Evolutionary conservation across 2,888 invertebrate genomes (phyloP).

Genomic region (Apocheima hispidaria): DNA sequence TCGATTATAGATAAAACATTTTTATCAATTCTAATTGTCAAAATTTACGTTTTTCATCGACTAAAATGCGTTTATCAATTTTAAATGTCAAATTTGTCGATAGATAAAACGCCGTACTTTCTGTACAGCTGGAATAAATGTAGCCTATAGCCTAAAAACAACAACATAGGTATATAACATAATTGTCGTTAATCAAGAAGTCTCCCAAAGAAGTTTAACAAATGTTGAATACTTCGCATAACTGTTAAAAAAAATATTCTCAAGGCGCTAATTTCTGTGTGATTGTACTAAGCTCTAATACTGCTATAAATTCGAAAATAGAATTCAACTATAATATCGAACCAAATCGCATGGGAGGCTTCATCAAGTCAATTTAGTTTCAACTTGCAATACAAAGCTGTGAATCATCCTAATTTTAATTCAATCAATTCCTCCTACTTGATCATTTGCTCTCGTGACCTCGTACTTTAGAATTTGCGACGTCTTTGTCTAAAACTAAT

Average conservation of each 20-base stretch:
- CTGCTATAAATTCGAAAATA: conserved; percentile 8
- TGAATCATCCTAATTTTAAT: conserved; percentile 62
- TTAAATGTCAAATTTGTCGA: too few species aligned
- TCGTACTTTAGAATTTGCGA: conserved; percentile 46
- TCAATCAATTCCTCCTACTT: conserved; percentile 18
- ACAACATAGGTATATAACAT: too few species aligned
- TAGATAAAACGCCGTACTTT: too few species aligned
- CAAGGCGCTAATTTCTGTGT: background rate
- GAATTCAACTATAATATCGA: conserved; percentile 16
- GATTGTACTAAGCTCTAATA: background rate
- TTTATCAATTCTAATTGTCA: too few species aligned
- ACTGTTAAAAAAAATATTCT: background rate
- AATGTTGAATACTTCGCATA: too few species aligned
- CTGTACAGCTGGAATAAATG: too few species aligned
- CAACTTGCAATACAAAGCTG: conserved; percentile 50
- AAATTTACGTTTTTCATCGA: too few species aligned
- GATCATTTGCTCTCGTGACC: conserved; percentile 68
- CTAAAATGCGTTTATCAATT: too few species aligned
- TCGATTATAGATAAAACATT: too few species aligned
- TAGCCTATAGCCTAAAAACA: too few species aligned
- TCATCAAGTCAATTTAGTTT: conserved; percentile 44
- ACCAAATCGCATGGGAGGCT: conserved; percentile 26
- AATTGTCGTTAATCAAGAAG: too few species aligned
- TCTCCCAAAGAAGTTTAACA: too few species aligned
- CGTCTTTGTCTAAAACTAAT: conserved; percentile 22